Base-by-base conservation (phyloP, 2,113 vertebrate genomes). In the Xyliphius kryptos region DNA sequence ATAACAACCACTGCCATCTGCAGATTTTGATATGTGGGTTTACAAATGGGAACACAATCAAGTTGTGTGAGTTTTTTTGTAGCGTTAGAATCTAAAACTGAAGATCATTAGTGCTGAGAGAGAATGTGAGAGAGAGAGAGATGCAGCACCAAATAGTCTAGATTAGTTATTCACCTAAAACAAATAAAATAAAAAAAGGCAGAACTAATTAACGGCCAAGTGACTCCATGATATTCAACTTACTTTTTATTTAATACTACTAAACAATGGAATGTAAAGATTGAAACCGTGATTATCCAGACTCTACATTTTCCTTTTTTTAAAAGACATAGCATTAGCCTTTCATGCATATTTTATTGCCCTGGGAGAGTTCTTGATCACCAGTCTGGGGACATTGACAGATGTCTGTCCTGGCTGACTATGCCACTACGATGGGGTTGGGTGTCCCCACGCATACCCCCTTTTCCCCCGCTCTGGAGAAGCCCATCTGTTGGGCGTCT, bases 321-420 rank as follows among this genome's bases (percentile, higher is more conserved):
- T 19, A 32, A 40, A 53, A 80, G 76, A 48, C 57, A 55, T 64
- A 58, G 78, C 76, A 81, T 79, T 78, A 74, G 72, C 66, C 77
- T 83, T 73, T 81, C 81, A 86, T 89, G 74, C 81, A 88, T 88
- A 85, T 87, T 87, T 88, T 79, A 89, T 88, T 54, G 70, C 49
- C 57, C 44, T 58, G 69, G 73, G 78, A 75, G 77, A 70, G 75
- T 71, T 74, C 65, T 68, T 49, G 66, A 67, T 73, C 65, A 68
- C 65, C 76, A 74, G 83, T 81, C 64, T 51, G 65, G 84, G 82
- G 81, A 84, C 77, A 63, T 58, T 80, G 84, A 85, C 87, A 88
- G 86, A 88, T 89, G 87, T 86, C 85, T 82, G 73, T 84, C 85
- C 61, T 79, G 79, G 63, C 76, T 68, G 69, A 77, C 53, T 0